Evolutionary conservation across 2,888 invertebrate species (phyloP), one percentile per base, ranked within the genome.

Genomic region (Pyrochroa serraticornis): DNA sequence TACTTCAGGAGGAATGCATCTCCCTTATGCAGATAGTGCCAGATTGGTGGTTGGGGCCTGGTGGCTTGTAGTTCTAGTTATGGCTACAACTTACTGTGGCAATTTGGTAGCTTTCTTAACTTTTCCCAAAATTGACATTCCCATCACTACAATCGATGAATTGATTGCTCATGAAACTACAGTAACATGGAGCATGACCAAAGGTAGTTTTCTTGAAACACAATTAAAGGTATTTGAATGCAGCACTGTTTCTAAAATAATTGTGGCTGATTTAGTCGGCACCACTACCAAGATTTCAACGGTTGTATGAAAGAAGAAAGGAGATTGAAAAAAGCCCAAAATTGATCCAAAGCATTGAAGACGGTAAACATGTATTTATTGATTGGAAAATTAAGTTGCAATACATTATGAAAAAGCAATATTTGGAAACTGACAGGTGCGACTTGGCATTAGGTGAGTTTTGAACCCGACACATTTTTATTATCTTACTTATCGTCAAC

Each of bases 61-160:
- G 95, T 95, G 95, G 95, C 77, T 95, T 43, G 92, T 93, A 0
- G 94, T 95, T 0, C 82, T 95, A 60, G 91, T 95, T 0, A 84
- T 95, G 12, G 91, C 95, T 0, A 95, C 95, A 10, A 94, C 94
- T 0, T 96, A 95, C 76, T 93, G 93, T 50, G 95, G 95, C 1
- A 95, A 93, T 79, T 82, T 96, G 66, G 95, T 95, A 0, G 95
- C 95, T 0, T 95, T 95, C 77, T 83, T 95, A 37, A 95, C 95
- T 0, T 95, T 95, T 74, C 95, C 95, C 0, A 90, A 91, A 76
- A 87, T 89, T 71, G 89, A 91, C 75, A 81, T 83, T 32, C 85
- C 91, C 0, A 85, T 93, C 22, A 85, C 88, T 2, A 87, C 86
- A 0, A 77, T 93, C 0, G 80, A 85, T 0, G 89, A 91, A 60